These are phyloP conservation scores for Tetheella fluctuosa DNA, from an alignment of 2,888 invertebrate species.

Conservation along the genomic window DNA sequence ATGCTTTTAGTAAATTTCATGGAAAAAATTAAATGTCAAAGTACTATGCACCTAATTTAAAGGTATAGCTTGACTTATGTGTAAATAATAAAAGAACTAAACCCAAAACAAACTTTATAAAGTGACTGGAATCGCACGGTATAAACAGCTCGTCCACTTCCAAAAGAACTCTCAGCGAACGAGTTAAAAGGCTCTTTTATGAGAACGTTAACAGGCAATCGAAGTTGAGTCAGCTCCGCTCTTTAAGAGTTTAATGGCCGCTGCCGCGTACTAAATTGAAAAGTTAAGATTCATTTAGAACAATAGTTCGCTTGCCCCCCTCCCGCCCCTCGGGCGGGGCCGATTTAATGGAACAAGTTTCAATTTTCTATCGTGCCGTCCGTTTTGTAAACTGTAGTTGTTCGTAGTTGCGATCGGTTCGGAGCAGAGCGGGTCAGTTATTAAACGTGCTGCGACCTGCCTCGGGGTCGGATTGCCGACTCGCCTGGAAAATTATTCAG, in stretches of 20 bases:
- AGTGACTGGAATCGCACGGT: too few species aligned
- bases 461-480: not conserved
- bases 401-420: slow-evolving; percentile 16
- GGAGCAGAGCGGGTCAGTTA: not conserved
- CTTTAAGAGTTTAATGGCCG: slow-evolving; percentile 24
- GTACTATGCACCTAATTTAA: too few species aligned
- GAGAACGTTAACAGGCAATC: slow-evolving; percentile 46
- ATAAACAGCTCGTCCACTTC: too few species aligned
- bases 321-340: too few species aligned
- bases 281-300: too few species aligned
- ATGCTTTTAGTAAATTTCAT: too few species aligned
- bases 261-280: too few species aligned
- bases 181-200: slow-evolving; percentile 39
- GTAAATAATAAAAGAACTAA: too few species aligned
- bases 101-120: too few species aligned
- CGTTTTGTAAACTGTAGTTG: slow-evolving; percentile 31
- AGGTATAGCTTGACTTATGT: too few species aligned
- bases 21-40: too few species aligned
- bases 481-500: slow-evolving; percentile 1
- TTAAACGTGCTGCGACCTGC: not conserved
- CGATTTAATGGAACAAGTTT: slow-evolving; percentile 23
- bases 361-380: slow-evolving; percentile 17
- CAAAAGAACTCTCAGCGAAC: slow-evolving; percentile 13
- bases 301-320: too few species aligned
- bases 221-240: slow-evolving; percentile 36